Conservation (phyloP, 35 echinoderm and acorn worm genomes). For the Heliocidaris tuberculata region DNA sequence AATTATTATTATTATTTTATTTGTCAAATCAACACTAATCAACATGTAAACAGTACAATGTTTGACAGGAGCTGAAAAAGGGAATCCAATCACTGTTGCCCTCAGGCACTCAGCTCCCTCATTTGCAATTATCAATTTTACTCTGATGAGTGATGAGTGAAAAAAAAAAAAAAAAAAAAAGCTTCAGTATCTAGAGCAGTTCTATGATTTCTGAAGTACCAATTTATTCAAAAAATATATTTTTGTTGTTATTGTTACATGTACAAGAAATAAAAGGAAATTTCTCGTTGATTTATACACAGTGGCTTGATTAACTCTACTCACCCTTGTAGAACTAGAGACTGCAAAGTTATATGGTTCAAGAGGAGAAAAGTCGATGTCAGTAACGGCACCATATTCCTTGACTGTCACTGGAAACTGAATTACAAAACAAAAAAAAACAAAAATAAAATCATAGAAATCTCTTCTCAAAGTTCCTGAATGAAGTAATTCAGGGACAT, state of each 20-base stretch:
- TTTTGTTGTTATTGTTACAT: neutral
- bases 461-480: neutral
- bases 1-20: too few relatives aligned
- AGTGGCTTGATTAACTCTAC: neutral
- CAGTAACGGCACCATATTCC: slow-evolving; percentile 87
- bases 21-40: too few relatives aligned
- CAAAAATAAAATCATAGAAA: too few relatives aligned
- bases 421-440: slow-evolving; percentile 27
- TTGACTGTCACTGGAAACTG: slow-evolving; percentile 98
- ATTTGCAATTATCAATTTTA: too few relatives aligned
- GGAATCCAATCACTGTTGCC: too few relatives aligned
- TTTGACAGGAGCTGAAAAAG: too few relatives aligned
- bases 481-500: neutral
- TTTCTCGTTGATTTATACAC: neutral
- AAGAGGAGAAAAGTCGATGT: slow-evolving; percentile 79
- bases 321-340: slow-evolving; percentile 86
- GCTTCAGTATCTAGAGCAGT: too few relatives aligned
- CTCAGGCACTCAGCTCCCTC: too few relatives aligned
- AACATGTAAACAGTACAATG: too few relatives aligned
- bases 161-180: too few relatives aligned
- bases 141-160: too few relatives aligned
- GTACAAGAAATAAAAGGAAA: neutral
- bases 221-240: neutral
- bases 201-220: neutral
- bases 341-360: slow-evolving; percentile 90